Conservation (phyloP, 2,888 invertebrate species). For the Agonopterix arenella region DNA sequence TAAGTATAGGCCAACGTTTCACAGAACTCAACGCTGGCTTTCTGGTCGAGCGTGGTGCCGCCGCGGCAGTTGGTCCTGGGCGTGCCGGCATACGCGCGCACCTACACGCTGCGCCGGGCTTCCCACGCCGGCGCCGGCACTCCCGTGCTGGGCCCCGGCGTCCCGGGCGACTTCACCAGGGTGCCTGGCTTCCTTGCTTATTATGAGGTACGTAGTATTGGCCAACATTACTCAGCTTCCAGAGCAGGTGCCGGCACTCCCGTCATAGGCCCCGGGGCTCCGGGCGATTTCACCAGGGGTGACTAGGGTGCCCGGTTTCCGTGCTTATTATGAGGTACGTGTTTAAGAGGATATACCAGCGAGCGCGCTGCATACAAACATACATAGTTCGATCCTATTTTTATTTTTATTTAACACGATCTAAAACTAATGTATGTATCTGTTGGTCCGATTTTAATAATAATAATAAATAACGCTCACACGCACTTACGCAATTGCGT, state of each 20-base stretch:
- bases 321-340: conserved; percentile 84
- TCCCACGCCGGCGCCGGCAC: conserved; percentile 74
- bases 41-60: conserved; percentile 84
- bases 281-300: conserved; percentile 82
- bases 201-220: conserved; percentile 82
- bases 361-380: too few relatives aligned
- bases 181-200: conserved; percentile 86
- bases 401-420: too few relatives aligned
- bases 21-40: conserved; percentile 82
- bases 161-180: conserved; percentile 81
- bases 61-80: conserved; percentile 82
- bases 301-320: conserved; percentile 85
- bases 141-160: conserved; percentile 80
- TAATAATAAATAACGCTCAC: too few relatives aligned
- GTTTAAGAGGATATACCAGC: too few relatives aligned
- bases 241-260: conserved; percentile 74
- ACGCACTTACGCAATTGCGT: too few relatives aligned
- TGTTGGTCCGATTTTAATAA: too few relatives aligned
- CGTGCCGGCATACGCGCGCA: conserved; percentile 86
- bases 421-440: too few relatives aligned
- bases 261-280: conserved; percentile 80
- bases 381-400: too few relatives aligned
- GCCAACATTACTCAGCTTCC: too few relatives aligned
- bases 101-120: conserved; percentile 79
- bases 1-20: neutral